A percentile compares a stretch with the other conserved stretches of the same genome.
Conservation (phyloP, 2,113 vertebrate genomes). For the Rhea pennata region DNA sequence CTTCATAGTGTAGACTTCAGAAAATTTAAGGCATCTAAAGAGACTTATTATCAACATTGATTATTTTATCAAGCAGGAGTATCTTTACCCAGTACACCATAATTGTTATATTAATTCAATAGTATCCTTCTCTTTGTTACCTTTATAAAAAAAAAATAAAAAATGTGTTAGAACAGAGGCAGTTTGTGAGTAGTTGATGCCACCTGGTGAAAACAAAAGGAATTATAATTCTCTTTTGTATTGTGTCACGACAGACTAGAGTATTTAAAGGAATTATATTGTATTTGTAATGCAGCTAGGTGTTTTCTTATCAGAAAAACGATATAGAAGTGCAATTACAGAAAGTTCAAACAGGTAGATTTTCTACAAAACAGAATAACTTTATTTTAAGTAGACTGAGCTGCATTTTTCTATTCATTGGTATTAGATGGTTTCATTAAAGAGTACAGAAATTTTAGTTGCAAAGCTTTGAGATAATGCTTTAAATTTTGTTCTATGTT, state of each 20-base stretch:
- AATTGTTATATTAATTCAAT: not conserved
- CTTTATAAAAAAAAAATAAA: not conserved
- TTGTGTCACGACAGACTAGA: not conserved
- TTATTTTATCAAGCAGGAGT: not conserved
- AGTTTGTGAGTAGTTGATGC: constrained; percentile 13
- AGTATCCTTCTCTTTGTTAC: not conserved
- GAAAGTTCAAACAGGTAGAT: not conserved
- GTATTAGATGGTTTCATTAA: not conserved
- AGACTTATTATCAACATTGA: not conserved
- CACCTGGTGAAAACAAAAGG: constrained; percentile 34
- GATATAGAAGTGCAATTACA: not conserved
- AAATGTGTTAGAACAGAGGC: not conserved
- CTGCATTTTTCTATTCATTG: not conserved
- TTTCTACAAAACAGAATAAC: not conserved
- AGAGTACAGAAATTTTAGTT: not conserved
- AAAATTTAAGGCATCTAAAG: not conserved
- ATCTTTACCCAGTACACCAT: not conserved
- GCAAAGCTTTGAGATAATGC: not conserved
- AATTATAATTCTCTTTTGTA: not conserved
- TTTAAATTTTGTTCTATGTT: not conserved
- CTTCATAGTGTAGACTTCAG: not conserved
- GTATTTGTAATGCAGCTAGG: not conserved
- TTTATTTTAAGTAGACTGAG: not conserved
- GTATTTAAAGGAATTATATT: not conserved
- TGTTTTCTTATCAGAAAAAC: not conserved